Conservation (phyloP, 2,888 invertebrate species). For the Nymphalis c-album region DNA sequence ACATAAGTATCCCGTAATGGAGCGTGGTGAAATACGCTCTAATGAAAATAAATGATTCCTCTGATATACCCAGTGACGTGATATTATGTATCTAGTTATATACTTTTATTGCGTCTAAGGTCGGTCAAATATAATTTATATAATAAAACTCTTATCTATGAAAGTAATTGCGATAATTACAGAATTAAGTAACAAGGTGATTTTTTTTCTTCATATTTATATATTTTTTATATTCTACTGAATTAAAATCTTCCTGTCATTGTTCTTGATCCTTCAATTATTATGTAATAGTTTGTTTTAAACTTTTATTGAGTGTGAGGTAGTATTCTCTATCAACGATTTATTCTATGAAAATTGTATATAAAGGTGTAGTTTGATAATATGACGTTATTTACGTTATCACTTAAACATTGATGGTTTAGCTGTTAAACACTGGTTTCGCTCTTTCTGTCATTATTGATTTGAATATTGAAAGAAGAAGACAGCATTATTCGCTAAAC, state of each 20-base stretch:
- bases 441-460: no score
- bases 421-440: no score
- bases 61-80: background rate
- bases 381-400: background rate
- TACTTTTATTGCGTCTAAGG: background rate
- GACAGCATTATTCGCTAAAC: no score
- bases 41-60: background rate
- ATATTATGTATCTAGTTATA: background rate
- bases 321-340: no score
- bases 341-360: no score
- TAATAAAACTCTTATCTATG: background rate
- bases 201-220: background rate
- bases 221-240: background rate
- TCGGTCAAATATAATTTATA: background rate
- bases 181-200: background rate
- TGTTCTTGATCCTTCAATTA: background rate
- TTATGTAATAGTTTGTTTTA: background rate
- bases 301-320: no score
- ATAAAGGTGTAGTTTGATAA: no score
- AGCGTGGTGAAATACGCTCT: background rate
- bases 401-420: no score
- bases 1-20: no score
- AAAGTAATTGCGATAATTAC: constrained; percentile 9
- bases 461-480: no score
- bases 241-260: constrained; percentile 1